Conservation (phyloP, 2,113 vertebrate genomes). For the Seriola quinqueradiata region DNA sequence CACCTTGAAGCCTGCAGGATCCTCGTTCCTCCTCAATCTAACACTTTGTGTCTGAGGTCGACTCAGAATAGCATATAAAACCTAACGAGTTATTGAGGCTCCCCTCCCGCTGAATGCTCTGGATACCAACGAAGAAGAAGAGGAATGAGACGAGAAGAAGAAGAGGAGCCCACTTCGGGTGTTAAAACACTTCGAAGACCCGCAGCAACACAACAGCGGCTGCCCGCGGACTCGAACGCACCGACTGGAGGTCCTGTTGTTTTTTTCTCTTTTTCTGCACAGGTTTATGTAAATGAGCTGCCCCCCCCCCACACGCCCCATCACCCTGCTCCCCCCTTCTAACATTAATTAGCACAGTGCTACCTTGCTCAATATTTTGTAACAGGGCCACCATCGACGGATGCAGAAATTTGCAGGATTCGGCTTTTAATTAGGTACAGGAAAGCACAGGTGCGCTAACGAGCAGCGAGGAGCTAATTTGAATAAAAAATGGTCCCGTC, state of each 20-base stretch:
- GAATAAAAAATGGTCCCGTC: constrained; percentile 80
- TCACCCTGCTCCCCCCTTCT: constrained; percentile 52
- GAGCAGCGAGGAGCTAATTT: constrained; percentile 79
- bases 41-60: constrained; percentile 45
- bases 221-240: constrained; percentile 19
- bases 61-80: constrained; percentile 55
- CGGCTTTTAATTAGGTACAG: constrained; percentile 83
- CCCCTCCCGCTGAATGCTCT: constrained; percentile 35
- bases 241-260: constrained; percentile 54
- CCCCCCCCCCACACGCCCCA: constrained; percentile 20
- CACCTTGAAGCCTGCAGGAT: constrained; percentile 51
- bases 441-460: constrained; percentile 86
- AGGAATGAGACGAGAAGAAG: not conserved
- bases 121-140: constrained; percentile 26
- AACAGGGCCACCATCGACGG: constrained; percentile 81
- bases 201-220: constrained; percentile 53
- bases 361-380: constrained; percentile 87
- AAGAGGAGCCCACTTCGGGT: constrained; percentile 11
- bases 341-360: constrained; percentile 88
- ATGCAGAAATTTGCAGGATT: constrained; percentile 86
- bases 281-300: constrained; percentile 81
- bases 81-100: constrained; percentile 55
- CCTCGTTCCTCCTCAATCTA: constrained; percentile 15
- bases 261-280: constrained; percentile 43
- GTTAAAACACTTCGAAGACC: constrained; percentile 62